Base-by-base conservation (phyloP, 2,888 invertebrate genomes). In the Phortica magna region DNA sequence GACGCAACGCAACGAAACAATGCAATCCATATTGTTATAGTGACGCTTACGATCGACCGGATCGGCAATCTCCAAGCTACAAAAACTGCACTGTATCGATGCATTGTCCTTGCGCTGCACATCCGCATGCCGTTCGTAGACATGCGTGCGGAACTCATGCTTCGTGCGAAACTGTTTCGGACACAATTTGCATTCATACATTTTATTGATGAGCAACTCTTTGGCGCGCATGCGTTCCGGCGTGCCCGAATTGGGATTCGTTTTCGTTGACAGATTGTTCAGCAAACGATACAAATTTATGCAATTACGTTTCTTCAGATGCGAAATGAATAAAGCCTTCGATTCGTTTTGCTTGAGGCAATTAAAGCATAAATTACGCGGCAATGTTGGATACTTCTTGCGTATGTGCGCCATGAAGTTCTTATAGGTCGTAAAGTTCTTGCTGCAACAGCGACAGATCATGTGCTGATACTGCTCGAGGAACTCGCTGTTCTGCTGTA, bases 401-500 rank as follows among this genome's bases (percentile, higher is more conserved):
- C 92, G 89, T 86, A 92, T 92, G 77, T 92, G 92, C 7, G 92
- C 92, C 92, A 92, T 92, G 74, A 92, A 92, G 73, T 91, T 90
- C 80, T 92, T 92, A 74, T 92, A 92, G 3, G 91, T 91, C 43
- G 88, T 86, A 78, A 91, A 92, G 74, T 84, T 89, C 78, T 91
- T 91, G 76, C 89, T 88, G 77, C 92, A 92, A 75, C 92, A 92
- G 22, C 90, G 91, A 76, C 92, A 92, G 6, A 90, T 92, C 91
- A 92, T 91, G 67, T 87, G 90, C 80, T 92, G 92, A 78, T 91
- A 92, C 76, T 92, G 92, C 64, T 90, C 90, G 2, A 92, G 85
- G 76, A 92, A 92, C 71, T 92, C 91, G 10, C 88, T 88, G 79
- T 92, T 90, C 64, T 90, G 88, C 53, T 91, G 88, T 39, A 92